Percentiles rank a stretch among this genome's conserved stretches.
phyloP scores from a whole-genome alignment of 2,113 vertebrate species.

The Gasterosteus aculeatus region DNA sequence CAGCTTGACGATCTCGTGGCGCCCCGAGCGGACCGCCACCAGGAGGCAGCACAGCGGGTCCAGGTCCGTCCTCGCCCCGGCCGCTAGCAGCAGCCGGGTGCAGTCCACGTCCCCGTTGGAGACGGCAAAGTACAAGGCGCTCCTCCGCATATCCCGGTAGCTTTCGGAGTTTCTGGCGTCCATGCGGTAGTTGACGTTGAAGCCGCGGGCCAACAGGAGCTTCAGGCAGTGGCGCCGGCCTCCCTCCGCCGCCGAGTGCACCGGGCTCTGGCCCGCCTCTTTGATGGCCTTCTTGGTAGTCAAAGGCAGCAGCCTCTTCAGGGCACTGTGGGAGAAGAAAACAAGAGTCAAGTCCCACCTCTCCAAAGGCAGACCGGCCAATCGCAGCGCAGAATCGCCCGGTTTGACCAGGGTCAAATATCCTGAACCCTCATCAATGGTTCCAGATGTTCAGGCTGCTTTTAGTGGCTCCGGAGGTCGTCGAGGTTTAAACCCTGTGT shows the following conservation, averaged over 20 bases:
- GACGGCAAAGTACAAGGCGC: constrained; percentile 84
- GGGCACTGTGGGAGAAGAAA: constrained; percentile 67
- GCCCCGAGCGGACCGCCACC: constrained; percentile 86
- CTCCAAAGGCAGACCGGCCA: not conserved
- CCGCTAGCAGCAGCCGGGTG: constrained; percentile 81
- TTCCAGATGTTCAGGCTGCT: too few species aligned
- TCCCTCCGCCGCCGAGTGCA: constrained; percentile 87
- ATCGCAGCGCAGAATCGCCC: too few species aligned
- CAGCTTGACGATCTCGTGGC: constrained; percentile 84
- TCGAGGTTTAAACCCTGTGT: too few species aligned
- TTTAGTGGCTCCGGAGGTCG: too few species aligned
- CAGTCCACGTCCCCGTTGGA: constrained; percentile 86
- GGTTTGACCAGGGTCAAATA: too few species aligned
- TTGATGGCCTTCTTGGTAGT: constrained; percentile 84
- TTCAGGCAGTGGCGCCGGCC: constrained; percentile 85
- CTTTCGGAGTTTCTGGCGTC: constrained; percentile 82
- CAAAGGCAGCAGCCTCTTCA: constrained; percentile 86
- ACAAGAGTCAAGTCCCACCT: not conserved
- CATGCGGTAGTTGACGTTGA: constrained; percentile 85
- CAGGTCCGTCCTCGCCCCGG: constrained; percentile 83
- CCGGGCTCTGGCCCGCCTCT: constrained; percentile 83
- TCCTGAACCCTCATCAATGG: too few species aligned
- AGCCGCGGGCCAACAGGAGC: constrained; percentile 83
- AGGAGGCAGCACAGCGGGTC: constrained; percentile 89
- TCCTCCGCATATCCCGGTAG: constrained; percentile 85